Evolutionary conservation across 2,797 vertebrate genomes (phyloP).

Genomic region (Etheostoma perlongum): DNA sequence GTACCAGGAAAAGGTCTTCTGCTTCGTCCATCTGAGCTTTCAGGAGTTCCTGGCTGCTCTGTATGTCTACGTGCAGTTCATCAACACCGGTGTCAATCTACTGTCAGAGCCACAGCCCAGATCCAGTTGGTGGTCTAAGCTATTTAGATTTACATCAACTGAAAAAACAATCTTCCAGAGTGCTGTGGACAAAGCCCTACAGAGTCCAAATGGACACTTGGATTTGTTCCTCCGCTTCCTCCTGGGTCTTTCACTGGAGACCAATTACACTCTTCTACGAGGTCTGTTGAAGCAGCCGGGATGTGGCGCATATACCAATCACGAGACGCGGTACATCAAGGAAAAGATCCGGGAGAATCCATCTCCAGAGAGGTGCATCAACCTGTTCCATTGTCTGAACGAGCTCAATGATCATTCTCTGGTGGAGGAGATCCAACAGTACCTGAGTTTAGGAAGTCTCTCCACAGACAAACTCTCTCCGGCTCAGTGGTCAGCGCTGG

Average conservation of each 20-base stretch:
- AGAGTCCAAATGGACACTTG: constrained; percentile 46
- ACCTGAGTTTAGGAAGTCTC: constrained; percentile 8
- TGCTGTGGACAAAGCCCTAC: constrained; percentile 29
- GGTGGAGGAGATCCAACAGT: constrained; percentile 41
- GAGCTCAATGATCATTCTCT: constrained; percentile 51
- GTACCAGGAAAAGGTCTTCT: constrained; percentile 31
- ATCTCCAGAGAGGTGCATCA: constrained; percentile 38
- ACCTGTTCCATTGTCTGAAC: constrained; percentile 52
- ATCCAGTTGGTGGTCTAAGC: background rate
- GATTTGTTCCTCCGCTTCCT: constrained; percentile 48
- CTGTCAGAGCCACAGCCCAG: background rate
- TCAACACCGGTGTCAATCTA: constrained; percentile 15
- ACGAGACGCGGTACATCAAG: constrained; percentile 29
- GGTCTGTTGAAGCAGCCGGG: constrained; percentile 11
- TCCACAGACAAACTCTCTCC: constrained; percentile 22
- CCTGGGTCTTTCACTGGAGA: constrained; percentile 30
- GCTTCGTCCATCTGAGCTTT: constrained; percentile 36
- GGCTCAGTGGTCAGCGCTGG: constrained; percentile 53
- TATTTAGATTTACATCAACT: background rate
- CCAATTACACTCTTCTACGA: constrained; percentile 16
- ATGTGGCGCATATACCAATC: background rate
- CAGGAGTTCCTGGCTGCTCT: constrained; percentile 56
- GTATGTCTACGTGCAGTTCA: constrained; percentile 37
- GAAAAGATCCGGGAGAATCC: constrained; percentile 11
- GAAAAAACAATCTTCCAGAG: constrained; percentile 4